Evolutionary conservation across 2,797 vertebrate genomes (phyloP), one percentile per base, ranked within the genome.

Genomic region (Ptychobarbus kaznakovi): DNA sequence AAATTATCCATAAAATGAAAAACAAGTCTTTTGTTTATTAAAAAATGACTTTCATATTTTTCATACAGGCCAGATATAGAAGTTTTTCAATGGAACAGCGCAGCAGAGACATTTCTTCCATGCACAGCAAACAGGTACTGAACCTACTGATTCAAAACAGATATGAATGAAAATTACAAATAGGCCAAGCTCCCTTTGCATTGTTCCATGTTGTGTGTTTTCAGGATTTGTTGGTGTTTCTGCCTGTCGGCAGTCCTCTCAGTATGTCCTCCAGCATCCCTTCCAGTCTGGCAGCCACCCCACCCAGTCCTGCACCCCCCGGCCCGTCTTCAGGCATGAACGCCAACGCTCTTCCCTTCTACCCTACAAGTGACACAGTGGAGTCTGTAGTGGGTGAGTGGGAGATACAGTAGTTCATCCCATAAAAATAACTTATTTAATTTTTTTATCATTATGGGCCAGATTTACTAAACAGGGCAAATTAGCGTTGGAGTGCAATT

Each of bases 201-300:
- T 35, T 46, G 8, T 7, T 65, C 2, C 18, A 4, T 80, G 49
- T 32, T 16, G 16, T 85, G 65, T 77, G 75, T 56, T 76, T 80
- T 82, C 93, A 99, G 98, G 98, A 99, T 89, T 88, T 98, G 92
- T 92, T 98, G 93, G 97, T 97, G 89, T 97, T 97, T 93, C 94
- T 99, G 87, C 98, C 98, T 0, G 97, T 97, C 87, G 97, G 98
- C 83, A 99, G 98, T 91, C 98, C 98, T 0, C 89, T 99, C 92
- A 99, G 98, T 93, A 95, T 99, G 91, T 99, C 98, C 86, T 99
- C 98, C 92, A 99, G 98, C 70, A 95, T 99, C 90, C 98, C 98
- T 82, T 99, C 98, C 88, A 99, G 98, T 91, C 94, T 99, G 93
- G 98, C 98, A 40, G 97, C 98, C 86, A 99, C 98, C 0, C 98